Evolutionary conservation across 1,140 invertebrate species (phyloP), one percentile per base, ranked within the genome.

Genomic region (Littorina saxatilis): DNA sequence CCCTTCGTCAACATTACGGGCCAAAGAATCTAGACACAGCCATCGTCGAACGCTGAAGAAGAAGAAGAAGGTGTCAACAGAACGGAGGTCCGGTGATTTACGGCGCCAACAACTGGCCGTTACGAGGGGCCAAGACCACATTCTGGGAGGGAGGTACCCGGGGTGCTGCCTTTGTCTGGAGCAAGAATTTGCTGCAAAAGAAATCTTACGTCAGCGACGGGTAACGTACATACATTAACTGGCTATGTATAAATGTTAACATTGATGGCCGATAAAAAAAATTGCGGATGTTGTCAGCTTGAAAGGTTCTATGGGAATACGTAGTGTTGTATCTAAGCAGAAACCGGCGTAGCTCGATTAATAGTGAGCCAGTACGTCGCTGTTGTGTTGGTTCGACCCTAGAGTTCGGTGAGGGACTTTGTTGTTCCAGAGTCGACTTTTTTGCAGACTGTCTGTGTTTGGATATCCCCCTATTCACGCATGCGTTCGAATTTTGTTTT

Each of bases 51-150:
- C n/a, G n/a, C n/a, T n/a, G n/a, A n/a, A n/a, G n/a, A n/a, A n/a
- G n/a, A n/a, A n/a, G n/a, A n/a, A n/a, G n/a, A n/a, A n/a, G n/a
- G n/a, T n/a, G n/a, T n/a, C n/a, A 32, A 15, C 52, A 90, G 88
- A 92, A 92, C 79, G 91, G 91, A 7, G 91, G 90, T 85, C 43
- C 43, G 5, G 43, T 47, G 7, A 35, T 81, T 15, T 58, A 39
- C 29, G 90, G 79, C 13, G 84, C 55, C 20, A 85, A 85, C 82
- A 85, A 87, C 70, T 82, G 40, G 50, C 85, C 85, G 39, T 66
- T 87, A 4, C 39, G 85, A 27, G 85, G 85, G 13, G 82, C 63
- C 29, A 87, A 87, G 77, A 61, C 58, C 35, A 87, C 85, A 3
- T 39, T 82, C 17, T 87, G 82, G 82, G 84, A 87, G 63, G 85